Evolutionary conservation across 2,888 invertebrate species (phyloP), one percentile per base, ranked within the genome.

Genomic region (Cryptophagus acutangulus): DNA sequence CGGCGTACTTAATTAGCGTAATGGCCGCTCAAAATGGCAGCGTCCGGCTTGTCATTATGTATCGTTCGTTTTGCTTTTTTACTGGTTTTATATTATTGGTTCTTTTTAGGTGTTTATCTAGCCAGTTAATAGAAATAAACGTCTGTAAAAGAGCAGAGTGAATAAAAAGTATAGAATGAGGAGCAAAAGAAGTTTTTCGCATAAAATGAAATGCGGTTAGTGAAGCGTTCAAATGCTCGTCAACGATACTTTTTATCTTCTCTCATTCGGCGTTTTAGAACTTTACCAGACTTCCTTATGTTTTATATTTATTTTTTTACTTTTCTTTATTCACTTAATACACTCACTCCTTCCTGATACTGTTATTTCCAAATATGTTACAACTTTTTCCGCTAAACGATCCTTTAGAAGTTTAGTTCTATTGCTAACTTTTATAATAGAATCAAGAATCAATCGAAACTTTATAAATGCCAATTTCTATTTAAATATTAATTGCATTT

Each of bases 171-270:
- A 38, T 41, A 37, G 35, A 26, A 25, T 29, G 42, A 52, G 45
- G 45, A 48, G 51, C 48, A 45, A 54, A 58, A 57, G 59, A 60
- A 58, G 53, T 58, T 60, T 50, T 49, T 52, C 53, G n/a, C 50
- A 57, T 62, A 58, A 61, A 61, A 60, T 56, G 57, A 58, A 61
- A 58, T 53, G 61, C 52, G 61, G 60, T 59, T 57, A 59, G 54
- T 60, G 61, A 58, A 58, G 62, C 63, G 62, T 61, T 62, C 61
- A 60, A 63, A 63, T 53, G 54, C 61, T 61, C 61, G 59, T 62
- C 62, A 62, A 56, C 59, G 53, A 45, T 52, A 54, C 54, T 61
- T 61, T 61, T 62, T 62, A 51, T 57, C 53, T 54, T 50, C 40
- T n/a, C 52, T 50, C 52, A 49, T 54, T 57, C 52, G 41, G n/a